Evolutionary conservation across 2,888 invertebrate genomes (phyloP).

Genomic region (Prosopocoilus inquinatus): DNA sequence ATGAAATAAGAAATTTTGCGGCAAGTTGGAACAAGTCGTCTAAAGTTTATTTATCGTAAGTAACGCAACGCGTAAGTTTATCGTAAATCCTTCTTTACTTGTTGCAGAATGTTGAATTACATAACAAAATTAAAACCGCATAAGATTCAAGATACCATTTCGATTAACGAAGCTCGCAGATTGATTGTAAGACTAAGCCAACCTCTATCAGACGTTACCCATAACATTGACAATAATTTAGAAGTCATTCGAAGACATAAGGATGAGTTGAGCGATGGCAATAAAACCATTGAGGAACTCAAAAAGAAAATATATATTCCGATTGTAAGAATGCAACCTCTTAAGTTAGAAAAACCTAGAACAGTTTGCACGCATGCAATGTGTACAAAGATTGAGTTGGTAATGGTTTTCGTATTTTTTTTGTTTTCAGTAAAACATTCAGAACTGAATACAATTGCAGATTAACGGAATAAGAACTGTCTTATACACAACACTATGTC

Average conservation of each 20-base stretch:
- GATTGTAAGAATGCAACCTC: conserved; percentile 34
- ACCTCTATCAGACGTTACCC: conserved; percentile 44
- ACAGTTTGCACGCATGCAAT: conserved; percentile 9
- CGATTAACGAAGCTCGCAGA: conserved; percentile 42
- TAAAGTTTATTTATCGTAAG: conserved; percentile 11
- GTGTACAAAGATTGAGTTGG: conserved; percentile 1
- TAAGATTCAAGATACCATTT: conserved; percentile 37
- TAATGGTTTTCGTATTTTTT: neutral
- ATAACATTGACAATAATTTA: conserved; percentile 43
- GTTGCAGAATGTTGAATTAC: conserved; percentile 8
- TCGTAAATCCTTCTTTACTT: neutral
- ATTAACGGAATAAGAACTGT: conserved; percentile 36
- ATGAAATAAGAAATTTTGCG: conserved; percentile 7
- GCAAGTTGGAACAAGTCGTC: conserved; percentile 19
- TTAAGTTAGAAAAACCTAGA: conserved; percentile 35
- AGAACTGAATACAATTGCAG: neutral
- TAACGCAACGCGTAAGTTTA: neutral
- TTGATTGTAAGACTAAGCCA: conserved; percentile 40
- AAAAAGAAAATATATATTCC: conserved; percentile 39
- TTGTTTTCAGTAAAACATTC: neutral
- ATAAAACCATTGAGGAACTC: conserved; percentile 34
- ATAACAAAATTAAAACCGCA: conserved; percentile 31
- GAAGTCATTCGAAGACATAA: conserved; percentile 32
- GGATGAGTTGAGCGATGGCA: conserved; percentile 25
- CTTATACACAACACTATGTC: conserved; percentile 40